Conservation (phyloP, 2,113 vertebrate species). For the Rhinoptilus africanus region DNA sequence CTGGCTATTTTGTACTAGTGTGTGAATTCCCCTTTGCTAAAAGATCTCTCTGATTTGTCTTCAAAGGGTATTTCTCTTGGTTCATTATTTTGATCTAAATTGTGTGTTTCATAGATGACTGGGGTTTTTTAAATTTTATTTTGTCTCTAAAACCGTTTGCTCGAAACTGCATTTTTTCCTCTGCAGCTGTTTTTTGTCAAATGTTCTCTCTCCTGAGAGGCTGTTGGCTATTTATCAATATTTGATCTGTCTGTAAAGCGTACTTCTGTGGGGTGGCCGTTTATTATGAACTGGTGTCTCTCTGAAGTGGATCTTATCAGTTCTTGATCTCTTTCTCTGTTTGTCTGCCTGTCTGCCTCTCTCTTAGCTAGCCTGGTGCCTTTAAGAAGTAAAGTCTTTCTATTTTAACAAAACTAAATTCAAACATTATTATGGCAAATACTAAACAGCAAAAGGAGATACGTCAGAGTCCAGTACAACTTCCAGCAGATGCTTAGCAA, state of each 20-base stretch:
- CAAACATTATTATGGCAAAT: not conserved
- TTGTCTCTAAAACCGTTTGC: not conserved
- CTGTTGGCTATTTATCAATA: constrained; percentile 42
- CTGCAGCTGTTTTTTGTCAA: not conserved
- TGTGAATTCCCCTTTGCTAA: not conserved
- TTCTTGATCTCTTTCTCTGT: not conserved
- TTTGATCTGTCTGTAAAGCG: constrained; percentile 25
- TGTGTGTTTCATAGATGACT: not conserved
- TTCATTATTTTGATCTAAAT: not conserved
- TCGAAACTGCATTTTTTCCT: not conserved
- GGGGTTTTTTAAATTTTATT: not conserved
- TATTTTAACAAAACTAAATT: not conserved
- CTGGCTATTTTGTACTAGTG: not conserved
- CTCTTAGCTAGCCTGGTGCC: not conserved
- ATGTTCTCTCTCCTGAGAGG: not conserved
- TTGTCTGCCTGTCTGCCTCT: not conserved
- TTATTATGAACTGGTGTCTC: not conserved
- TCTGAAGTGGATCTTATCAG: not conserved
- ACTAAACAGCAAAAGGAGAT: not conserved
- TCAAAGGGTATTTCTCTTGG: not conserved
- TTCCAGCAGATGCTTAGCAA: not conserved
- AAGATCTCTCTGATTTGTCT: not conserved
- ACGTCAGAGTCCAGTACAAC: not conserved
- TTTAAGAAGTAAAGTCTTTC: not conserved
- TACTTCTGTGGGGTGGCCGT: not conserved